These are phyloP conservation scores for Cryptomyrus ogoouensis DNA, from an alignment of 2,113 vertebrate species.

Conservation along the genomic window DNA sequence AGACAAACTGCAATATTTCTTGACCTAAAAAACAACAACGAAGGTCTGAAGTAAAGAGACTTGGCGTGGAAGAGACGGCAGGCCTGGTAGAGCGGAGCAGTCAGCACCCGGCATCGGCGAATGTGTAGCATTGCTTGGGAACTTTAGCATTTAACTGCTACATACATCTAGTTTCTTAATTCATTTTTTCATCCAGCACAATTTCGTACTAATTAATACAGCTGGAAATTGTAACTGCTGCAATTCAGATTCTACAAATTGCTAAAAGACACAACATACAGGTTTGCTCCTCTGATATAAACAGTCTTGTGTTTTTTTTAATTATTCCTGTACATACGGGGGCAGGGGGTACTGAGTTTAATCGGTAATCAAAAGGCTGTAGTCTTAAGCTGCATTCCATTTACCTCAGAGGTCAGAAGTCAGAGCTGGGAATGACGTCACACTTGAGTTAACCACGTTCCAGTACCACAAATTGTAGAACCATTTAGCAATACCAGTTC, in stretches of 20 bases:
- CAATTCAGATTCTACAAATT: background rate
- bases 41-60: constrained; percentile 19
- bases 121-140: background rate
- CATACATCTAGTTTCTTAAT: background rate
- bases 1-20: constrained; percentile 32
- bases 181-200: background rate
- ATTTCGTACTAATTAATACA: background rate
- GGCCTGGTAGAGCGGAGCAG: background rate
- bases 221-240: background rate
- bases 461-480: background rate
- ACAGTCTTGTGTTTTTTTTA: background rate
- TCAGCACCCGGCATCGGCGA: background rate
- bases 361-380: background rate
- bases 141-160: background rate
- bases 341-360: background rate
- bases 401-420: background rate
- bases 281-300: background rate
- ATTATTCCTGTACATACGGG: background rate
- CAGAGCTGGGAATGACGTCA: background rate
- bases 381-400: background rate
- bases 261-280: background rate
- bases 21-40: constrained; percentile 36
- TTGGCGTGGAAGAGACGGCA: background rate
- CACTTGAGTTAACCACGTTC: background rate
- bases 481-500: background rate